phyloP scores from a whole-genome alignment of 2,888 invertebrate species.

The Hecatera dysodea region DNA sequence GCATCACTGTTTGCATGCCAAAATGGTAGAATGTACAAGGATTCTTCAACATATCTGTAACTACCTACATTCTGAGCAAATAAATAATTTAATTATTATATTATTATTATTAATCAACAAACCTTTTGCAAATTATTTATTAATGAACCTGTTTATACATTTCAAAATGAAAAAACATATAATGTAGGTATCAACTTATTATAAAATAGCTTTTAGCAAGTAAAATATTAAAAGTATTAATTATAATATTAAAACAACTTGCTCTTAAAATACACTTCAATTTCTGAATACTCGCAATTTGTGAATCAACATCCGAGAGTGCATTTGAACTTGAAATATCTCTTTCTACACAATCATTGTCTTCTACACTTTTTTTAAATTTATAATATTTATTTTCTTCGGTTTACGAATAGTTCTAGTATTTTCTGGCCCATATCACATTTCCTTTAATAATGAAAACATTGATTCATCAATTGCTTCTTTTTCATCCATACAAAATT shows the following conservation, averaged over 20 bases:
- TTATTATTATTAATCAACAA: too few species aligned
- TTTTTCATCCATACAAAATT: conserved; percentile 28
- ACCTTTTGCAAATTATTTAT: too few species aligned
- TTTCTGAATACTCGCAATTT: conserved; percentile 11
- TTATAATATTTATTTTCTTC: conserved; percentile 20
- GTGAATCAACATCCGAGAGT: conserved; percentile 29
- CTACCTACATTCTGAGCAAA: too few species aligned
- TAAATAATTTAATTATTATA: too few species aligned
- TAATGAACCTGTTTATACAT: conserved; percentile 9
- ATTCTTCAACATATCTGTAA: too few species aligned
- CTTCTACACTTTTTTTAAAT: conserved; percentile 24
- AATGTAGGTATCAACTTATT: not conserved
- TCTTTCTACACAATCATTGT: conserved; percentile 23
- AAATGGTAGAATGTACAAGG: too few species aligned
- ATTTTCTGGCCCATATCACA: conserved; percentile 33
- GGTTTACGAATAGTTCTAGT: conserved; percentile 12
- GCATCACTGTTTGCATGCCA: too few species aligned
- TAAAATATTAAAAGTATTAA: not conserved
- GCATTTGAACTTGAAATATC: conserved; percentile 33
- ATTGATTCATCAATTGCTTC: conserved; percentile 36
- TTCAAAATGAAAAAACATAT: conserved; percentile 8
- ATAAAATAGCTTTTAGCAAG: conserved; percentile 2
- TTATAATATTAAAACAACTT: conserved; percentile 13
- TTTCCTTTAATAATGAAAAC: conserved; percentile 37
- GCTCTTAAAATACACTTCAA: conserved; percentile 3